A percentile compares a stretch with the other conserved stretches of the same genome.
Evolutionary conservation across 2,888 invertebrate genomes (phyloP).

Genomic region (Andrena haemorrhoa): DNA sequence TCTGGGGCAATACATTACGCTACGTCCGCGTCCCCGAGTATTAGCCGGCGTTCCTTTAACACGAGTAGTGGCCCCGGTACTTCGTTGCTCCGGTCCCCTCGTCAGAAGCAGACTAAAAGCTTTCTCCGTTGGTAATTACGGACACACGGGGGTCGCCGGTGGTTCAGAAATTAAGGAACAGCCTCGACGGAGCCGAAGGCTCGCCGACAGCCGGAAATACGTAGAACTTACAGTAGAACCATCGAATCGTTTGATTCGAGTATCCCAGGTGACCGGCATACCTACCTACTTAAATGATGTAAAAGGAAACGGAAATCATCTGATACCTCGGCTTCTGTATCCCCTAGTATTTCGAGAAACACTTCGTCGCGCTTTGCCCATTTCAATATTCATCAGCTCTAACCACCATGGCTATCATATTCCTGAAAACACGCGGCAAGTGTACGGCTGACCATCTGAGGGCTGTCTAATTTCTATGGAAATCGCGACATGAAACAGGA

Average conservation of each 20-base stretch:
- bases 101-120: conserved; percentile 78
- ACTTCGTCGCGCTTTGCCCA: too few species aligned
- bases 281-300: conserved; percentile 8
- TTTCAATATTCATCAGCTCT: too few species aligned
- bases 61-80: conserved; percentile 39
- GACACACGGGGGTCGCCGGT: conserved; percentile 65
- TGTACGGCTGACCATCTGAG: too few species aligned
- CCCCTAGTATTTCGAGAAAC: too few species aligned
- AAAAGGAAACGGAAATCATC: neutral
- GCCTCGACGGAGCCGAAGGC: conserved; percentile 62
- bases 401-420: too few species aligned
- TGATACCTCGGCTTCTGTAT: too few species aligned
- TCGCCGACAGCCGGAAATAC: conserved; percentile 73
- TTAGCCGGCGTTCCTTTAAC: conserved; percentile 70
- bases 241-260: neutral
- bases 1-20: conserved; percentile 71
- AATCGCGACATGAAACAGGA: neutral
- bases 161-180: conserved; percentile 74
- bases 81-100: conserved; percentile 64
- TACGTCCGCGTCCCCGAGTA: conserved; percentile 65
- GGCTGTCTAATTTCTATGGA: too few species aligned
- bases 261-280: neutral
- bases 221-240: conserved; percentile 27
- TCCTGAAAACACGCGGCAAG: too few species aligned
- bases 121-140: conserved; percentile 81